Evolutionary conservation across 1,140 invertebrate species (phyloP), one percentile per base, ranked within the genome.

Genomic region (Homalodisca vitripennis): DNA sequence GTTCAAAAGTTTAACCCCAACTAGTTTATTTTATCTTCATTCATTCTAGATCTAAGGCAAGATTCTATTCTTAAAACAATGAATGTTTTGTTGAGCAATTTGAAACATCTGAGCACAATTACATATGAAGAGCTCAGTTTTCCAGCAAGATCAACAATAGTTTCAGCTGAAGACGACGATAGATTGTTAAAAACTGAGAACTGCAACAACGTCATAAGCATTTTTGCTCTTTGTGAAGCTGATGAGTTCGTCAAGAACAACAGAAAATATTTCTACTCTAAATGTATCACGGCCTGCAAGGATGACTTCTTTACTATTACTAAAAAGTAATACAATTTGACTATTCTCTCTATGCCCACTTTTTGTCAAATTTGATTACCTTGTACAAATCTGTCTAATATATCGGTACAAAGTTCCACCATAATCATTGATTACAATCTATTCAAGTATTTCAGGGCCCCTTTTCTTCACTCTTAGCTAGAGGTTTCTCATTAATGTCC

Each of bases 381-480:
- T 41, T 41, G 34, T 41, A 10, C 34, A 17, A 41, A 41, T 41
- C 34, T 41, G 34, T 41, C 34, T 17, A 41, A 41, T 10, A 41
- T 41, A 41, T 41, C 34, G 34, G 34, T 41, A 6, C 34, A 41
- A 41, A 41, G 34, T 41, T 41, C 34, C 34, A 41, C 17, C 34
- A 41, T 65, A 14, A 73, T 30, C 46, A 57, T 51, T 29, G 51
- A 68, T 73, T 74, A 71, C 55, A 73, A 60, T 0, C 24, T 47
- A 27, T 67, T 27, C 20, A 73, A 27, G 63, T 64, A 66, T 70
- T 70, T 72, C 47, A 41, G 14, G 13, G 66, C 67, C 46, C 66
- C 51, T 67, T 29, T 31, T 31, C 20, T 67, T 71, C 41, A n/a
- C 34, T 30, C n/a, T n/a, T n/a, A n/a, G n/a, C n/a, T n/a, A n/a